Evolutionary conservation across 2,113 vertebrate species (phyloP).

Genomic region (Platanista minor): DNA sequence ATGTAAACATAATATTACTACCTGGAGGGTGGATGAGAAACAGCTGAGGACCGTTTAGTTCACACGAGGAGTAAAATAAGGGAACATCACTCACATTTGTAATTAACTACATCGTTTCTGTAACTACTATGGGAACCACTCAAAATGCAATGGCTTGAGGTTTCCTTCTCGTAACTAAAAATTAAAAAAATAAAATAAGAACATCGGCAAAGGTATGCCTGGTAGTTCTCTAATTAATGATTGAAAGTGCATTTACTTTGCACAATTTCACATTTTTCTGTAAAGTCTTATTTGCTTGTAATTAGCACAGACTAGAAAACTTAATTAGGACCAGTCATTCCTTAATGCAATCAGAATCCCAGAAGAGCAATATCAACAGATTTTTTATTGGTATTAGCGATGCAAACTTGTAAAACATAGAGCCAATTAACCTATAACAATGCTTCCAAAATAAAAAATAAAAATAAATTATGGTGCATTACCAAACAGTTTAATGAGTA

Average conservation of each 20-base stretch:
- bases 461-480: conserved; percentile 68
- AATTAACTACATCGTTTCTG: conserved; percentile 44
- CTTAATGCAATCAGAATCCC: conserved; percentile 82
- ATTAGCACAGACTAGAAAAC: conserved; percentile 80
- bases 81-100: conserved; percentile 36
- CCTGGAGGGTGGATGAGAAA: conserved; percentile 33
- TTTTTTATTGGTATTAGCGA: conserved; percentile 77
- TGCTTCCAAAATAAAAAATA: conserved; percentile 74
- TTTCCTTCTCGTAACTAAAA: conserved; percentile 51
- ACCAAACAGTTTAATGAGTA: conserved; percentile 55
- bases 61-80: conserved; percentile 23
- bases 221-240: conserved; percentile 80
- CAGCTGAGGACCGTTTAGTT: conserved; percentile 39
- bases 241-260: conserved; percentile 78
- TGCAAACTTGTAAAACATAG: conserved; percentile 73
- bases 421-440: conserved; percentile 67
- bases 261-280: conserved; percentile 78
- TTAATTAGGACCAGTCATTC: conserved; percentile 82
- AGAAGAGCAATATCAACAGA: conserved; percentile 76
- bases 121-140: background rate
- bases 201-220: conserved; percentile 65
- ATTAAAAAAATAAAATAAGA: conserved; percentile 49
- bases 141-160: background rate
- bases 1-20: conserved; percentile 59
- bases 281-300: conserved; percentile 80